phyloP scores from a whole-genome alignment of 2,888 invertebrate genomes.

The Volucella bombylans region DNA sequence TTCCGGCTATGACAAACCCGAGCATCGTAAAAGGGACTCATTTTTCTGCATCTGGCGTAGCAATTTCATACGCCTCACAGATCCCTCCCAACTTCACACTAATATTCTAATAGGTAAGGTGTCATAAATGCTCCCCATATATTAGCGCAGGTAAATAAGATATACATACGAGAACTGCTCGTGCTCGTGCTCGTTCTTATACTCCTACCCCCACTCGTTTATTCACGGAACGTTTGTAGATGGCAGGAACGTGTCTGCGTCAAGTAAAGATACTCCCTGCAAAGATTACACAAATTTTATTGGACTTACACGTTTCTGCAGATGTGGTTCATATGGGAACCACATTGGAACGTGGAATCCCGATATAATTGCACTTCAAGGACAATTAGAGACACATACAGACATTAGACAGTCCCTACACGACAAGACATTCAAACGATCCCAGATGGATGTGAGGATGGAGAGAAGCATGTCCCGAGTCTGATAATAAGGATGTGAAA shows the following conservation, averaged over 20 bases:
- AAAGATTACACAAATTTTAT: constrained; percentile 8
- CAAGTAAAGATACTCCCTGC: not conserved
- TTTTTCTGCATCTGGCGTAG: not conserved
- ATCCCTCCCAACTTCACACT: constrained; percentile 44
- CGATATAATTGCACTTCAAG: constrained; percentile 47
- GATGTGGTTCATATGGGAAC: constrained; percentile 26
- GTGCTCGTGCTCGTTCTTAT: too few species aligned
- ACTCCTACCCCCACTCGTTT: too few species aligned
- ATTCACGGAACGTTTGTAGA: not conserved
- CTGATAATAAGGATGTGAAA: not conserved
- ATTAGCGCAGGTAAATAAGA: constrained; percentile 17
- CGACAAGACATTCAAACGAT: not conserved
- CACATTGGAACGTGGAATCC: constrained; percentile 27
- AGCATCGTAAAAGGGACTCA: constrained; percentile 7
- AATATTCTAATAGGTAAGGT: constrained; percentile 44
- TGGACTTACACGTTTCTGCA: constrained; percentile 25
- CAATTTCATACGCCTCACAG: constrained; percentile 33
- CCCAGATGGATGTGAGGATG: not conserved
- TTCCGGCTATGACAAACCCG: not conserved
- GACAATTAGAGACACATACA: constrained; percentile 55
- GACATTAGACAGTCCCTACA: not conserved
- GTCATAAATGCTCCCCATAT: constrained; percentile 29
- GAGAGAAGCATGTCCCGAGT: too few species aligned
- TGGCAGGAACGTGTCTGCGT: constrained; percentile 35
- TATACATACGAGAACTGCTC: not conserved